phyloP scores from a whole-genome alignment of 2,888 invertebrate species.

The Pegoplata infirma region DNA sequence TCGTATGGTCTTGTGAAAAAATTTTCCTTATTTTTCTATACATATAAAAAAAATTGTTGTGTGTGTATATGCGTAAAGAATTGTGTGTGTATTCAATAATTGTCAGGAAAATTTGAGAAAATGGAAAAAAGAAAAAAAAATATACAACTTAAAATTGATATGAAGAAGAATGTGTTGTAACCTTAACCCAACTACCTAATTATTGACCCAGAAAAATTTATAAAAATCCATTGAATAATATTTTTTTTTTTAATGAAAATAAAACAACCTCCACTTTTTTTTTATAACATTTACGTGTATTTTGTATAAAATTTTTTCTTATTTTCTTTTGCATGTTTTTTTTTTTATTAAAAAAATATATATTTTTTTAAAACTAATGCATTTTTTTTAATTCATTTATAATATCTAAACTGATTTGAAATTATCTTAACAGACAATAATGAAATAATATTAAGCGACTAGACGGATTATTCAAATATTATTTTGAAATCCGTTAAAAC shows the following conservation, averaged over 20 bases:
- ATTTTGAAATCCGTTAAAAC: conserved; percentile 61
- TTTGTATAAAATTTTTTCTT: conserved; percentile 8
- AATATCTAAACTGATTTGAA: background rate
- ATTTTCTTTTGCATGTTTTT: background rate
- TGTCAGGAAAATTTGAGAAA: background rate
- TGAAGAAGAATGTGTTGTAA: conserved; percentile 41
- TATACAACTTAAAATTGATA: background rate
- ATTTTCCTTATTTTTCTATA: conserved; percentile 21
- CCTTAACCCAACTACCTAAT: conserved; percentile 60
- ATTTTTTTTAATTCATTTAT: conserved; percentile 1
- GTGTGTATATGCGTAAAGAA: conserved; percentile 56
- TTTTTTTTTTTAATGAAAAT: background rate
- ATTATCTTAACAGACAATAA: conserved; percentile 43
- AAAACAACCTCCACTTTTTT: background rate
- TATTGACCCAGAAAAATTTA: conserved; percentile 61
- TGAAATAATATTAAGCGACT: conserved; percentile 60
- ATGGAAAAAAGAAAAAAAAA: background rate
- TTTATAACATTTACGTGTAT: background rate
- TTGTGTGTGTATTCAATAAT: conserved; percentile 49
- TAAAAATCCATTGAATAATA: conserved; percentile 19
- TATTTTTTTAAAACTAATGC: conserved; percentile 15
- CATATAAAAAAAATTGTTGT: conserved; percentile 32
- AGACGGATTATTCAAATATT: conserved; percentile 60
- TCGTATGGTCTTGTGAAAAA: conserved; percentile 49
- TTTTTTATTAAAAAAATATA: background rate